Evolutionary conservation across 2,797 vertebrate species (phyloP).

Genomic region (Discoglossus pictus): DNA sequence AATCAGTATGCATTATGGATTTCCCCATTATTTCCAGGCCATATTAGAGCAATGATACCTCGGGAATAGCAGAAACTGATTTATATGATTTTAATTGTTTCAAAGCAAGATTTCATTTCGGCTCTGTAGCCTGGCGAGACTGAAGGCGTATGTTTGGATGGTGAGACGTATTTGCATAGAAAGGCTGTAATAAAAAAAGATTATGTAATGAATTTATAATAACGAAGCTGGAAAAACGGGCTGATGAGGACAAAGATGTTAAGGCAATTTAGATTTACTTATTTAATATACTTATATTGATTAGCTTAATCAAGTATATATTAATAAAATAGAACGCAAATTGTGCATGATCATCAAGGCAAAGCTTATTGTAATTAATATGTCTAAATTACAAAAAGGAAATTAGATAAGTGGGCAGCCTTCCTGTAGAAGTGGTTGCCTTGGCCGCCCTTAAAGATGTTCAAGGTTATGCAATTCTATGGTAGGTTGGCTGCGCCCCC

Average conservation of each 20-base stretch:
- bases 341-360: conserved; percentile 1
- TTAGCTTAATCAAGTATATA: neutral
- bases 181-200: neutral
- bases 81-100: conserved; percentile 18
- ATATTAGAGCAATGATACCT: conserved; percentile 6
- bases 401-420: too few species aligned
- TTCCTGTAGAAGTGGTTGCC: too few species aligned
- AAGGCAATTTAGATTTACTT: conserved; percentile 14
- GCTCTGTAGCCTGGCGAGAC: conserved; percentile 5
- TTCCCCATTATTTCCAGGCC: neutral
- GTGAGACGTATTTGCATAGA: conserved; percentile 14
- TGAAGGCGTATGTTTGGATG: neutral
- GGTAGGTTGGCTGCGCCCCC: too few species aligned
- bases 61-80: conserved; percentile 2
- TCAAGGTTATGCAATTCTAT: too few species aligned
- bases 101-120: conserved; percentile 12
- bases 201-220: conserved; percentile 12
- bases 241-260: conserved; percentile 17
- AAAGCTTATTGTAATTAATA: too few species aligned
- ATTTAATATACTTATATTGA: conserved; percentile 5
- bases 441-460: too few species aligned
- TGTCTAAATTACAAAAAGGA: too few species aligned
- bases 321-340: too few species aligned
- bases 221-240: neutral
- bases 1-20: conserved; percentile 6